A percentile compares a stretch with the other conserved stretches of the same genome.
Conservation (phyloP, 2,888 invertebrate genomes). For the Oxyteleia sp. region DNA sequence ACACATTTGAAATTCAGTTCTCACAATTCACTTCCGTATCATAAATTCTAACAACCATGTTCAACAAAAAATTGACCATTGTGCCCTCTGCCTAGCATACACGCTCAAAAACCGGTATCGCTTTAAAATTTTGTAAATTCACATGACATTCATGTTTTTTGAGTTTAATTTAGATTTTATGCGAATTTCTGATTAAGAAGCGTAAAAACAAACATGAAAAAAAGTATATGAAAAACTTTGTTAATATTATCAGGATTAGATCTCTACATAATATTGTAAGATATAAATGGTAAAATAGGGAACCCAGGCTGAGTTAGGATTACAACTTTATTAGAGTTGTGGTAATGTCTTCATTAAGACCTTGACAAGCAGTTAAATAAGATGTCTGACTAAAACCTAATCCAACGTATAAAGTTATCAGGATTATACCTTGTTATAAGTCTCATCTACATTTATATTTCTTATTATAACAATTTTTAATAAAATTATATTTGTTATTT, state of each 20-base stretch:
- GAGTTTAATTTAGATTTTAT: conserved; percentile 58
- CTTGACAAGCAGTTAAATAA: conserved; percentile 66
- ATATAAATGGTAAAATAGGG: conserved; percentile 49
- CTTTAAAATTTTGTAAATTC: conserved; percentile 52
- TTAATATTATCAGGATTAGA: conserved; percentile 65
- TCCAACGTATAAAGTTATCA: not conserved
- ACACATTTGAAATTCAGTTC: conserved; percentile 67
- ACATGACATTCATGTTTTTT: conserved; percentile 48
- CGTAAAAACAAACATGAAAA: conserved; percentile 50
- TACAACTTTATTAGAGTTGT: conserved; percentile 62
- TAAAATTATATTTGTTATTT: too few species aligned
- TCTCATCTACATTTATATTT: not conserved
- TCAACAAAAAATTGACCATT: conserved; percentile 31
- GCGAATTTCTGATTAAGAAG: conserved; percentile 41
- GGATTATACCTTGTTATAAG: conserved; percentile 8
- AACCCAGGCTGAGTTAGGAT: conserved; percentile 32
- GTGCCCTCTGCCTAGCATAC: conserved; percentile 7
- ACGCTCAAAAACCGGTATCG: conserved; percentile 47
- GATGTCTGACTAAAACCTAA: conserved; percentile 35
- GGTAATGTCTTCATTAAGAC: conserved; percentile 67
- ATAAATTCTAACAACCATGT: conserved; percentile 61
- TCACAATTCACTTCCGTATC: conserved; percentile 70
- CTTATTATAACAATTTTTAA: too few species aligned
- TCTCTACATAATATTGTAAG: conserved; percentile 47
- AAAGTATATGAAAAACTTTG: conserved; percentile 61